phyloP scores from a whole-genome alignment of 2,113 vertebrate species.

The Hippocampus abdominalis region DNA sequence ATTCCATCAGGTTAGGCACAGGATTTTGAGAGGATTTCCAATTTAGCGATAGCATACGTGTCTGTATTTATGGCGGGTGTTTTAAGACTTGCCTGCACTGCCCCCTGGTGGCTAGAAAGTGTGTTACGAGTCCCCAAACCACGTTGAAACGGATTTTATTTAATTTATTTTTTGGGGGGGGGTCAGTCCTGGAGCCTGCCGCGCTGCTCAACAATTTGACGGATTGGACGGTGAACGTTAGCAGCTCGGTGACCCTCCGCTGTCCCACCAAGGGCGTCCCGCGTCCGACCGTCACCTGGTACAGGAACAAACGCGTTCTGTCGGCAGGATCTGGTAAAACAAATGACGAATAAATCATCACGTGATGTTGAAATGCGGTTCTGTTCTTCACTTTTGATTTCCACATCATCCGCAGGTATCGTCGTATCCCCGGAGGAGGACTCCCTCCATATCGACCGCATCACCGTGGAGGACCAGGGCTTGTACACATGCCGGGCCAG shows the following conservation, averaged over 20 bases:
- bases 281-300: slow-evolving; percentile 84
- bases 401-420: slow-evolving; percentile 73
- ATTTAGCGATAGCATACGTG: background rate
- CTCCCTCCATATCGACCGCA: slow-evolving; percentile 86
- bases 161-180: too few species aligned
- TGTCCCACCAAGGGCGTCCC: slow-evolving; percentile 81
- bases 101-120: background rate
- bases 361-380: background rate
- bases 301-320: slow-evolving; percentile 83
- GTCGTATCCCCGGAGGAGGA: slow-evolving; percentile 80
- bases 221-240: slow-evolving; percentile 80
- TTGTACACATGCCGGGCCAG: slow-evolving; percentile 84
- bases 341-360: too few species aligned
- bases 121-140: too few species aligned
- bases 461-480: slow-evolving; percentile 87
- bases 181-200: slow-evolving; percentile 82
- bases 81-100: background rate
- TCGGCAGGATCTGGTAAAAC: slow-evolving; percentile 84
- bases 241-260: slow-evolving; percentile 80
- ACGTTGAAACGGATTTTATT: too few species aligned
- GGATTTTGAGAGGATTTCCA: too few species aligned
- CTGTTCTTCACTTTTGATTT: background rate
- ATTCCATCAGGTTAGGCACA: background rate
- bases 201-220: slow-evolving; percentile 78
- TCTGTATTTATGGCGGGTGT: background rate